Evolutionary conservation across 2,888 invertebrate species (phyloP).

Genomic region (Mongoloraphidia duomilia): DNA sequence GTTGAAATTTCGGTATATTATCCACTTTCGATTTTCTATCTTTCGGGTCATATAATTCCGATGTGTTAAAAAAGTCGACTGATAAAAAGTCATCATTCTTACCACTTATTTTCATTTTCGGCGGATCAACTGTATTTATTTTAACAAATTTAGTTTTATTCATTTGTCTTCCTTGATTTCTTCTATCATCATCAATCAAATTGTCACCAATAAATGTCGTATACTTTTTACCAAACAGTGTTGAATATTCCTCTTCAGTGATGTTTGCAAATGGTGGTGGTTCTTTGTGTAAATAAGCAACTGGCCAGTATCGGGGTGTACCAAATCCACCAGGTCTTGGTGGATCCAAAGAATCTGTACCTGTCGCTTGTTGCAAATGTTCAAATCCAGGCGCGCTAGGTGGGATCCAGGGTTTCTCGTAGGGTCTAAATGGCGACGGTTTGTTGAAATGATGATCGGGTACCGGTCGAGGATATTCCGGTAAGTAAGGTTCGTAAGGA

Average conservation of each 20-base stretch:
- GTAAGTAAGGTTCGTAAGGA: neutral
- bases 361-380: conserved; percentile 17
- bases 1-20: too few species aligned
- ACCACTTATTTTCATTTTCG: too few species aligned
- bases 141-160: too few species aligned
- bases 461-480: neutral
- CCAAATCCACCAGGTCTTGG: conserved; percentile 35
- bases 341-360: conserved; percentile 29
- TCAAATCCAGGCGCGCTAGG: conserved; percentile 19
- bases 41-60: too few species aligned
- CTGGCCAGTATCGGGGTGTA: conserved; percentile 49
- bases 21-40: too few species aligned
- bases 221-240: too few species aligned
- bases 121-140: too few species aligned
- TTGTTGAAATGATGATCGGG: conserved; percentile 12
- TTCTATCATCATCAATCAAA: too few species aligned
- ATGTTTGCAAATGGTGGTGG: conserved; percentile 53
- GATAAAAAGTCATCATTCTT: too few species aligned
- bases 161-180: too few species aligned
- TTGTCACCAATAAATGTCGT: too few species aligned
- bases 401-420: conserved; percentile 30
- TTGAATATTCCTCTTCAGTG: neutral
- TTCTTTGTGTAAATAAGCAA: conserved; percentile 66
- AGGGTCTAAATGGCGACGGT: conserved; percentile 25
- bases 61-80: too few species aligned